Evolutionary conservation across 1,140 invertebrate genomes (phyloP).

Genomic region (Caenorhabditis inopinata): DNA sequence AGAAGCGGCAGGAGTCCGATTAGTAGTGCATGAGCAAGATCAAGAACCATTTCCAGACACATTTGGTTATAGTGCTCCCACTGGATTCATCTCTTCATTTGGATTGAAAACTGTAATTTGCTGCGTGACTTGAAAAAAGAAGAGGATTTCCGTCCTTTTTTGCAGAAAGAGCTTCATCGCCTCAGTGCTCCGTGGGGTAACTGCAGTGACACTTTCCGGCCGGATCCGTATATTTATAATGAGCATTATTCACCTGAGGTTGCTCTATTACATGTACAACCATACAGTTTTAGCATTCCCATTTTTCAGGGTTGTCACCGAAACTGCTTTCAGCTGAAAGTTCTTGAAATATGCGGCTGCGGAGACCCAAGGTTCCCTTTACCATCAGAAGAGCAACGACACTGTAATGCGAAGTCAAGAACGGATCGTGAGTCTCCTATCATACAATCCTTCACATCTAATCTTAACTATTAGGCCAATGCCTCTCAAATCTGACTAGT

Average conservation of each 20-base stretch:
- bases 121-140: too few species aligned
- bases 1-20: constrained; percentile 63
- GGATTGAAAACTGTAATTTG: constrained; percentile 62
- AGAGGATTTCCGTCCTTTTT: not conserved
- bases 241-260: constrained; percentile 65
- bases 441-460: too few species aligned
- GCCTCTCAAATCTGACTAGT: constrained; percentile 59
- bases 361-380: constrained; percentile 65
- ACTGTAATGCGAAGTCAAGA: constrained; percentile 58
- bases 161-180: constrained; percentile 64
- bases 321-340: constrained; percentile 63
- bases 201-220: constrained; percentile 62
- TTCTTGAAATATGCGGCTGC: constrained; percentile 54
- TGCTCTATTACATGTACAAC: not conserved
- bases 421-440: constrained; percentile 48
- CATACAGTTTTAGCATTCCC: not conserved
- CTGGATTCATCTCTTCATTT: constrained; percentile 66
- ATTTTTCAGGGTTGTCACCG: constrained; percentile 63
- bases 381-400: constrained; percentile 55
- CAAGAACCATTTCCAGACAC: constrained; percentile 66
- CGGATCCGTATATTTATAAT: constrained; percentile 63
- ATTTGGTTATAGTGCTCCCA: constrained; percentile 63
- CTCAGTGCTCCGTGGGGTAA: constrained; percentile 60
- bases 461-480: constrained; percentile 42
- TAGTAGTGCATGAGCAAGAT: constrained; percentile 65